These are phyloP conservation scores for Plestiodon gilberti DNA, from an alignment of 2,113 vertebrate species.

Conservation along the genomic window DNA sequence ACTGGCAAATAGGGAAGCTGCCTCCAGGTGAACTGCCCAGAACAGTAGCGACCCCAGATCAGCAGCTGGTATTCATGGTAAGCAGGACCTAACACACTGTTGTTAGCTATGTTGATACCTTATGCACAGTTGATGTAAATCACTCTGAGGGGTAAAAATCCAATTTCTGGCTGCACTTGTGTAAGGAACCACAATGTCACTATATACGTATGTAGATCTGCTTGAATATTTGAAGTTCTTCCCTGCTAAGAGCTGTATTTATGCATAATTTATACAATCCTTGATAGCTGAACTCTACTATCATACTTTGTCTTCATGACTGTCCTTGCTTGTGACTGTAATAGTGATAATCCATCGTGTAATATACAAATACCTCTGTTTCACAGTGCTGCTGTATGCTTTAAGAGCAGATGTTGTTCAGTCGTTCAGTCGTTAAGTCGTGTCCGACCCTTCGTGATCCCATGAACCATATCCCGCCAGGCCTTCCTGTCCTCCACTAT, in stretches of 20 bases:
- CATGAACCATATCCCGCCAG: too few relatives aligned
- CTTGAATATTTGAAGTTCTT: constrained; percentile 49
- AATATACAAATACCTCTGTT: neutral
- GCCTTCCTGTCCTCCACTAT: too few relatives aligned
- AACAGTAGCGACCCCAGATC: too few relatives aligned
- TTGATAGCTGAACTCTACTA: constrained; percentile 53
- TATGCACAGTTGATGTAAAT: constrained; percentile 10
- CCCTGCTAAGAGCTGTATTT: constrained; percentile 47
- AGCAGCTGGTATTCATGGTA: too few relatives aligned
- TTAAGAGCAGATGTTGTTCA: too few relatives aligned
- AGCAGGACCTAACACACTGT: too few relatives aligned
- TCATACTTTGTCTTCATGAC: constrained; percentile 36
- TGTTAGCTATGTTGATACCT: neutral
- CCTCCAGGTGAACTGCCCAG: too few relatives aligned
- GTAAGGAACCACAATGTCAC: constrained; percentile 24
- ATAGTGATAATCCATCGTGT: constrained; percentile 53
- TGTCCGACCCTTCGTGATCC: too few relatives aligned
- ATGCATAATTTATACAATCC: constrained; percentile 55
- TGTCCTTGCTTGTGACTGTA: constrained; percentile 34
- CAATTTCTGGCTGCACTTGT: neutral
- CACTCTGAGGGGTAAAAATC: constrained; percentile 22
- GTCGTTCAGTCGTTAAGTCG: too few relatives aligned
- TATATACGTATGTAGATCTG: constrained; percentile 28
- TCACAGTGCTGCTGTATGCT: neutral
- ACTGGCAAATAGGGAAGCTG: too few relatives aligned